Conservation (phyloP, 2,113 vertebrate species). For the Willisornis vidua region DNA sequence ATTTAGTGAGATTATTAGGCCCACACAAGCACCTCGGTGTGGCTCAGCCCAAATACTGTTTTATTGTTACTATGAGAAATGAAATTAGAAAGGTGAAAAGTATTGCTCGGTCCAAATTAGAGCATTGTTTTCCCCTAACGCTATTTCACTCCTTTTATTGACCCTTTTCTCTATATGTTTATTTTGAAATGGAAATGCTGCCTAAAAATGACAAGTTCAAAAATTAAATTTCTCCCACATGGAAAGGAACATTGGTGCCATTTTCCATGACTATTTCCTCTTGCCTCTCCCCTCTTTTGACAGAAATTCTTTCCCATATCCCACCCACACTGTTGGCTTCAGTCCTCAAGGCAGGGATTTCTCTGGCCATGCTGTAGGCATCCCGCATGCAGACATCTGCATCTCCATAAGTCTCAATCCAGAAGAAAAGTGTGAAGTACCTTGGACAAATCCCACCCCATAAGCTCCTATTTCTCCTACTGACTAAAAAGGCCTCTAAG, state of each 20-base stretch:
- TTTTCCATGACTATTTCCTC: background rate
- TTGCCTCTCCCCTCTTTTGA: background rate
- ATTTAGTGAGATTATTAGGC: background rate
- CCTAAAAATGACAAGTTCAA: background rate
- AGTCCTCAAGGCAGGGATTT: background rate
- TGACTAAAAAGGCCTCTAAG: background rate
- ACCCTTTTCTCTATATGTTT: background rate
- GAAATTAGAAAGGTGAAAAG: background rate
- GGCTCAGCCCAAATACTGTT: background rate
- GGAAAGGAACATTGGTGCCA: background rate
- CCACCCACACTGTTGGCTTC: background rate
- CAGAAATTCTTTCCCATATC: background rate
- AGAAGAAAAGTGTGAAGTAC: background rate
- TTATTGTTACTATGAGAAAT: background rate
- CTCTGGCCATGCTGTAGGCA: rapidly evolving
- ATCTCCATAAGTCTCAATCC: background rate
- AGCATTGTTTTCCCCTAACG: background rate
- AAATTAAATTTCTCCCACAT: background rate
- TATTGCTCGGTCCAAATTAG: background rate
- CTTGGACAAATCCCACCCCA: background rate
- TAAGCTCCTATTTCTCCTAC: background rate
- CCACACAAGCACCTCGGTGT: background rate
- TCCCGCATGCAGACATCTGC: background rate
- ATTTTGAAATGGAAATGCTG: background rate
- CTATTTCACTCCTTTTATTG: background rate